phyloP scores from a whole-genome alignment of 2,113 vertebrate species.

The Columba livia region DNA sequence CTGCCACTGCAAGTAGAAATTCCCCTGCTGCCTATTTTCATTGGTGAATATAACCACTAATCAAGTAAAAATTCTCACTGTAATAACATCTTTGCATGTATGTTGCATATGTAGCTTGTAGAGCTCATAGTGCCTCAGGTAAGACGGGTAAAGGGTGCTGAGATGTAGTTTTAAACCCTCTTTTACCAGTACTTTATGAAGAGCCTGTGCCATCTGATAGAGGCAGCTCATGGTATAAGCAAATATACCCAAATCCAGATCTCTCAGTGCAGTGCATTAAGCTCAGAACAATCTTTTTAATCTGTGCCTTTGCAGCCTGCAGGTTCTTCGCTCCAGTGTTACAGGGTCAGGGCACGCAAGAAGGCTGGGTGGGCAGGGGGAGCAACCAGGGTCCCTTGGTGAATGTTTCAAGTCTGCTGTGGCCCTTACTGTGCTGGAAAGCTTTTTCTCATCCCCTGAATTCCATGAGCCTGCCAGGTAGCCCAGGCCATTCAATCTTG shows the following conservation, averaged over 20 bases:
- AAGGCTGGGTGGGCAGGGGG: background rate
- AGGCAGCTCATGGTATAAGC: background rate
- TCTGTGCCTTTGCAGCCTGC: background rate
- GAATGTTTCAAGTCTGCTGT: background rate
- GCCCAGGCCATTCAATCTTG: background rate
- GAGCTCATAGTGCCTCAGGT: background rate
- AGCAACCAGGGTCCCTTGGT: background rate
- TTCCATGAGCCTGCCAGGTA: background rate
- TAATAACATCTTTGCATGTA: background rate
- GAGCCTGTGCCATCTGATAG: background rate
- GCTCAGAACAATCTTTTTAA: background rate
- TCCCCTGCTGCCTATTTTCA: background rate
- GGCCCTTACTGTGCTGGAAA: background rate
- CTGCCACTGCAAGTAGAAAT: background rate
- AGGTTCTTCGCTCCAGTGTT: background rate
- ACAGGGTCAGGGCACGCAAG: background rate
- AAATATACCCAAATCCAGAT: background rate
- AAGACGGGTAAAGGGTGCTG: background rate
- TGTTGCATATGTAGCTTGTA: background rate
- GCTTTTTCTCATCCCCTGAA: background rate
- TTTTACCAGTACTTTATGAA: background rate
- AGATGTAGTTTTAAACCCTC: background rate
- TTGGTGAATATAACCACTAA: background rate
- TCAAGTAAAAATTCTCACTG: background rate
- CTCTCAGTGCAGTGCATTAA: background rate